Evolutionary conservation across 2,888 invertebrate species (phyloP), one percentile per base, ranked within the genome.

Genomic region (Rugalucina vietnamica): DNA sequence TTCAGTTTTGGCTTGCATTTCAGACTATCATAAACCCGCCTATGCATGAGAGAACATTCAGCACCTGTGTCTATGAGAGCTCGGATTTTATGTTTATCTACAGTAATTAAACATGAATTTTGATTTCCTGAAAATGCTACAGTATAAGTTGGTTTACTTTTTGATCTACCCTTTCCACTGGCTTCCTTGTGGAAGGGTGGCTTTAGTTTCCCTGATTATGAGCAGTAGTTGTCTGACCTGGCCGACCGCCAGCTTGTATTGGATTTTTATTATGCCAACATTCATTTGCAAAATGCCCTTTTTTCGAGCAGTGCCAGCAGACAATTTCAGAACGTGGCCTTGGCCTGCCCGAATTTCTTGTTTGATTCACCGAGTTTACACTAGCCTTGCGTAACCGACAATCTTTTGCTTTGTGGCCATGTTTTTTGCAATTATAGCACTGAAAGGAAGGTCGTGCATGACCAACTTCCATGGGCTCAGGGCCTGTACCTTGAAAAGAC

Each of bases 1-100:
- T 36, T 24, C 18, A 85, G 49, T 54, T 29, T 76, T 10, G 54
- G 73, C 49, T 72, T 43, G 34, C 37, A 18, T 65, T 77, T 65
- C 27, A 73, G 32, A n/a, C 54, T 54, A 21, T 54, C 76, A 37
- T 24, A 76, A 21, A 69, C 34, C 49, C 57, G 57, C 0, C 39
- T 21, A 34, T 76, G 79, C 54, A 85, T 77, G 36, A 82, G 36
- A 43, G 43, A 54, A n/a, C n/a, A n/a, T n/a, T n/a, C n/a, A 12
- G 82, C 85, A 8, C 80, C 80, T 0, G 78, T 65, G 43, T 86
- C 83, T 0, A 83, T 39, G 18, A 81, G 34, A 12, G 71, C 60
- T 49, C 78, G 75, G 76, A 60, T 79, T 60, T 69, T 80, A 37
- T 85, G 80, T 81, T 75, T 78, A n/a, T 43, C 71, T 50, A 76